Base-by-base conservation (phyloP, 53 echinoderm and acorn worm genomes). In the Actinopyga echinites region DNA sequence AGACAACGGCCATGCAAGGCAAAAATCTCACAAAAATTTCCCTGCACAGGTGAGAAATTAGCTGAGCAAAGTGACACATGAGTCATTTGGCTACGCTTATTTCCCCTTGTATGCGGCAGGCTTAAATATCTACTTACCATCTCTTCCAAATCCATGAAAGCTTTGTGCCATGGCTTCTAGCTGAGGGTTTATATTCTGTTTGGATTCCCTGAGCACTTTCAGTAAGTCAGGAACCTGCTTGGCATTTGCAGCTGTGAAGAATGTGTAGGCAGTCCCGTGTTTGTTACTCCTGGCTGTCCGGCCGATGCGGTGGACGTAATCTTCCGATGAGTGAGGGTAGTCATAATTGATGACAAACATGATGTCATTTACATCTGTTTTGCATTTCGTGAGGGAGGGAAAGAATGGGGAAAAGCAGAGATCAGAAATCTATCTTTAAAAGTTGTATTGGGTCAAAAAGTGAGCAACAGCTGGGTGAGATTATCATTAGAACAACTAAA, bases 311-410 rank as follows among this genome's bases (percentile, higher is more conserved):
- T 97, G 97, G n/a, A 97, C 94, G 61, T 97, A 97, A 87, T 97
- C 97, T 83, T 97, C 97, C 8, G 97, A 93, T 7, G 90, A 90
- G 73, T 86, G 90, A 23, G 97, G 97, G 89, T 97, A 97, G 97
- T 97, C 97, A 84, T 97, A 97, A 85, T 97, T 97, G 81, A 97
- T 97, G 89, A 97, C 97, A 92, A 97, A 97, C 79, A 94, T 97
- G 88, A 97, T 94, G 92, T 97, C 97, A 13, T 71, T 62, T 55
- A 97, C 97, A 92, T 97, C 97, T 93, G 77, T 2, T 31, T 75
- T 3, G 22, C 49, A 29, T 49, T 49, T 0, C 49, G 17, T 13
- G 13, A 5, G 17, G 0, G 0, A 17, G 49, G 3, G 17, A 49
- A 49, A 3, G 3, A 1, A 15, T 8, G 49, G 49, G 49, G 17